Evolutionary conservation across 2,888 invertebrate species (phyloP), one percentile per base, ranked within the genome.

Genomic region (Aplocera efformata): DNA sequence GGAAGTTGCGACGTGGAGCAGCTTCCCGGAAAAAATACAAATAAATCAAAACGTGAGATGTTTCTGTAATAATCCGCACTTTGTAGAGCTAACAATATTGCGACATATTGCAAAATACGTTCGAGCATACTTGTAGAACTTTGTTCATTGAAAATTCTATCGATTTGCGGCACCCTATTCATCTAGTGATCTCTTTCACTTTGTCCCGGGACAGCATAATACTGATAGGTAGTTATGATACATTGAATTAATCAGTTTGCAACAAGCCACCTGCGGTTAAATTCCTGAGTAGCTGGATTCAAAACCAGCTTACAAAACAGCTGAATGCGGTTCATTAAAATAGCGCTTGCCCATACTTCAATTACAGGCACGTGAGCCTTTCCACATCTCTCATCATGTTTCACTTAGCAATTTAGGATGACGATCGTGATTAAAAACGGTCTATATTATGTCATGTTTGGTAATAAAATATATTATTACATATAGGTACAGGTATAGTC

Each of bases 201-300:
- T 64, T 65, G 60, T 61, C 59, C 47, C 27, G 26, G 38, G 38
- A 47, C 43, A 53, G 47, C 47, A 55, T 65, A 60, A 58, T 58
- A 60, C 55, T 47, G 42, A 32, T 44, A n/a, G n/a, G n/a, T 50
- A 56, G 53, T 57, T 59, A 58, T 63, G 56, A 67, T 62, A 61
- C 60, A 65, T 72, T 56, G 37, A 56, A 56, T 58, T 54, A 56
- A 57, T 61, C 56, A 41, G 29, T 50, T 46, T 50, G 35, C 32
- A 28, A 32, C 41, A 21, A 47, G 34, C 57, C 68, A 72, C 67
- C 69, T 70, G 67, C 55, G 52, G 35, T 35, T 40, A 29, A 30
- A 32, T 29, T 44, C 43, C 45, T 49, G 48, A 40, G 48, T 45
- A 37, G 37, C 44, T 42, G 32, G 27, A 8, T 17, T 45, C 10